Conservation (phyloP, 1,140 invertebrate genomes). For the Mya arenaria region DNA sequence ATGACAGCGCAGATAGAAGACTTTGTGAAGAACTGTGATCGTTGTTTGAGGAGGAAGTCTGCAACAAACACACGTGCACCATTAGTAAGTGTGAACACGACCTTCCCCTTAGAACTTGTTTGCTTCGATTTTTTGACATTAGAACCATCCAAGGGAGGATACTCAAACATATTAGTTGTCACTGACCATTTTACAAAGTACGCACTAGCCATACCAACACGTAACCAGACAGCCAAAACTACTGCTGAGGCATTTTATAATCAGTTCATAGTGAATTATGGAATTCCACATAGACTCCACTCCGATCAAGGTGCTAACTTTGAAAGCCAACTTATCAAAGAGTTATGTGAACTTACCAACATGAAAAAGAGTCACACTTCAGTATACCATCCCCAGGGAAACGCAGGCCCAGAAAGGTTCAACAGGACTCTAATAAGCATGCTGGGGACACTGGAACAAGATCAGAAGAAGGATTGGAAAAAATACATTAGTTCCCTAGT, state of each 20-base stretch:
- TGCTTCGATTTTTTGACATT: conserved; percentile 3
- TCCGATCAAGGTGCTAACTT: conserved; percentile 53
- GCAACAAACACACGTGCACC: neutral
- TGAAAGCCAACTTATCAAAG: conserved; percentile 16
- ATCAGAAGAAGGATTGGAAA: conserved; percentile 29
- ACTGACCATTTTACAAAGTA: conserved; percentile 54
- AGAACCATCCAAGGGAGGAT: conserved; percentile 2
- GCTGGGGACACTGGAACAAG: conserved; percentile 6
- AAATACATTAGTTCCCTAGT: conserved; percentile 3
- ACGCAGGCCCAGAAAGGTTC: conserved; percentile 28
- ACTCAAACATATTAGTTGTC: conserved; percentile 30
- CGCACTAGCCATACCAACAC: conserved; percentile 33
- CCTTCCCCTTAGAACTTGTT: conserved; percentile 26
- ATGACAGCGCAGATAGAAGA: neutral
- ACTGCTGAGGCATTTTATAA: conserved; percentile 39
- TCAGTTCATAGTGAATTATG: conserved; percentile 23
- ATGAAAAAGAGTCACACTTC: conserved; percentile 31
- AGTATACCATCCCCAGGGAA: conserved; percentile 32
- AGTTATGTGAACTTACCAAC: conserved; percentile 22
- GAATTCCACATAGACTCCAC: conserved; percentile 11
- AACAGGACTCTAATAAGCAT: conserved; percentile 34
- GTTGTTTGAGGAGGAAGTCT: neutral
- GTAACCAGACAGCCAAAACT: conserved; percentile 47
- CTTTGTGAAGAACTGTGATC: neutral
- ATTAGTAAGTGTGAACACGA: neutral